These are phyloP conservation scores for Coptodon rendalli DNA, from an alignment of 2,113 vertebrate genomes.

Conservation along the genomic window DNA sequence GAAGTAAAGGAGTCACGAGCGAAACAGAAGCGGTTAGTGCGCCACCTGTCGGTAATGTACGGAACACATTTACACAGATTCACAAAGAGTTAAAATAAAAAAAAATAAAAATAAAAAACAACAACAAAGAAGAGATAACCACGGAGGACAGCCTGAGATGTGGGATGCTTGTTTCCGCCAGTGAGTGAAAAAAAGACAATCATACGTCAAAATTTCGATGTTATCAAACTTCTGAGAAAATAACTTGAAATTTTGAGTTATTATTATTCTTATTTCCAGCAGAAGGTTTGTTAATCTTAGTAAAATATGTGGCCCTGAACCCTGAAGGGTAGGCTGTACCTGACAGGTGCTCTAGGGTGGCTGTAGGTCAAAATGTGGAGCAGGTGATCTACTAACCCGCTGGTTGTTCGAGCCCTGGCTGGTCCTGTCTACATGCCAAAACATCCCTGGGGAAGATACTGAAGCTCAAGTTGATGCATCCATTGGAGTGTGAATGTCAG, in stretches of 20 bases:
- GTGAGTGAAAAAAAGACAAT: not conserved
- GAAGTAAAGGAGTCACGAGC: not conserved
- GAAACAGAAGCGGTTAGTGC: not conserved
- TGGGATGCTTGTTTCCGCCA: not conserved
- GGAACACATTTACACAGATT: not conserved
- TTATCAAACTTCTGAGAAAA: not conserved
- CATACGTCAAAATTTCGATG: not conserved
- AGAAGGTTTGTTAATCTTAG: not conserved
- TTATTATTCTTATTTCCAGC: not conserved
- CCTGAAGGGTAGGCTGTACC: not conserved
- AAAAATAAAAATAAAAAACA: not conserved
- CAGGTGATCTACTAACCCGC: not conserved
- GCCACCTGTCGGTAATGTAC: conserved; percentile 14
- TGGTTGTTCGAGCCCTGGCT: not conserved
- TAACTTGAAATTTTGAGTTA: not conserved
- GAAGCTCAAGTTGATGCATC: not conserved
- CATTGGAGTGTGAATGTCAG: not conserved
- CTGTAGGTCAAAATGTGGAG: not conserved
- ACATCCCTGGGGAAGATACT: not conserved
- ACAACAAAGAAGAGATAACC: not conserved
- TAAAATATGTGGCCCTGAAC: not conserved
- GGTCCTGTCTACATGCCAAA: not conserved
- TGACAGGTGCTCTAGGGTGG: not conserved
- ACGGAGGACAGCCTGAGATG: not conserved
- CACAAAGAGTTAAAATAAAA: not conserved